Evolutionary conservation across 1,140 invertebrate genomes (phyloP).

Genomic region (Heliconius himera): DNA sequence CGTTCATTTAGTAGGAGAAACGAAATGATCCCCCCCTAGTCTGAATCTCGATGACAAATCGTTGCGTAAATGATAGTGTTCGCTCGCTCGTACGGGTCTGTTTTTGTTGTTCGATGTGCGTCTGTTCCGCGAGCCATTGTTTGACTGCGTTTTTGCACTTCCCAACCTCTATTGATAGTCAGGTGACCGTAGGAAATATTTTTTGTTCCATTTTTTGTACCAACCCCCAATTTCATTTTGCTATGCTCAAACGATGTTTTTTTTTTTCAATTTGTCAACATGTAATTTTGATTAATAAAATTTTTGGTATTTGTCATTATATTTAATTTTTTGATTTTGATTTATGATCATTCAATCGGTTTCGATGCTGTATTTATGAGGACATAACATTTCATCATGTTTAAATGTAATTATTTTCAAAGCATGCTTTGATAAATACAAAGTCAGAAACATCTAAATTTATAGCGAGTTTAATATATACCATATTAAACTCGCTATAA

Average conservation of each 20-base stretch:
- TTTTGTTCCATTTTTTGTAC: slow-evolving; percentile 7
- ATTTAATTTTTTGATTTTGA: slow-evolving; percentile 9
- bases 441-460: no score
- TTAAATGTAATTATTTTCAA: background rate
- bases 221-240: slow-evolving; percentile 1
- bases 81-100: slow-evolving; percentile 60
- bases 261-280: background rate
- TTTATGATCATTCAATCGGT: background rate
- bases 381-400: background rate
- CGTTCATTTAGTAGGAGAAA: slow-evolving; percentile 37
- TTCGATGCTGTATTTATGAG: no score
- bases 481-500: no score
- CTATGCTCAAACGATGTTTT: background rate
- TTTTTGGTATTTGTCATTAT: background rate
- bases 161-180: slow-evolving; percentile 24
- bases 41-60: slow-evolving; percentile 77
- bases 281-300: background rate
- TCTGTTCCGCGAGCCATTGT: slow-evolving; percentile 63
- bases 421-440: no score
- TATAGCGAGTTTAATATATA: no score
- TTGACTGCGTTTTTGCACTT: slow-evolving; percentile 44
- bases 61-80: slow-evolving; percentile 77
- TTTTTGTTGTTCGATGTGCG: slow-evolving; percentile 76
- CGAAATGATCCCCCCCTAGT: slow-evolving; percentile 51
- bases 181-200: slow-evolving; percentile 26